phyloP scores from a whole-genome alignment of 2,888 invertebrate species.

The Cataglyphis rosenhaueri region DNA sequence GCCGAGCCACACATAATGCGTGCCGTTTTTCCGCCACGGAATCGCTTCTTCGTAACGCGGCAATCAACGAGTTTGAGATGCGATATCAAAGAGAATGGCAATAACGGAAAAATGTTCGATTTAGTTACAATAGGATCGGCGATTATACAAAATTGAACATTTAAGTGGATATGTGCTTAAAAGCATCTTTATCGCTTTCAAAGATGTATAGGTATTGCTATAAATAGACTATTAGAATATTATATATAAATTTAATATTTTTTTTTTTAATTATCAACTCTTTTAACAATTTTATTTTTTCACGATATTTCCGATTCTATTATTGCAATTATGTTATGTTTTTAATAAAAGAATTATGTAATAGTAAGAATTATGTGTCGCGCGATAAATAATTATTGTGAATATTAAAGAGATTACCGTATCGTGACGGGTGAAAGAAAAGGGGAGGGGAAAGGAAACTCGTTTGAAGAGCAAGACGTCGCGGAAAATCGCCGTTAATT shows the following conservation, averaged over 20 bases:
- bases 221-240: background rate
- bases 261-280: background rate
- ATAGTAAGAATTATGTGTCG: background rate
- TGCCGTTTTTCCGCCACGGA: conserved; percentile 43
- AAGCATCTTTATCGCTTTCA: background rate
- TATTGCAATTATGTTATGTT: background rate
- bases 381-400: background rate
- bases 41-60: conserved; percentile 34
- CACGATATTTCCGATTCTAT: background rate
- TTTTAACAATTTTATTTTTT: background rate
- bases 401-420: conserved; percentile 18
- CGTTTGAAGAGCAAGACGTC: conserved; percentile 36
- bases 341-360: too few species aligned
- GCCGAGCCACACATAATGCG: conserved; percentile 52
- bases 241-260: background rate
- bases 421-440: conserved; percentile 5
- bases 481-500: conserved; percentile 73
- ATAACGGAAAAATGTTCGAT: background rate
- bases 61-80: conserved; percentile 30
- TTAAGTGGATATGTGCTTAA: background rate
- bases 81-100: conserved; percentile 1
- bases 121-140: conserved; percentile 3
- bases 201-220: background rate
- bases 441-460: background rate
- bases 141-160: background rate